Conservation (phyloP, 35 echinoderm and acorn worm species). For the Apostichopus parvimensis region DNA sequence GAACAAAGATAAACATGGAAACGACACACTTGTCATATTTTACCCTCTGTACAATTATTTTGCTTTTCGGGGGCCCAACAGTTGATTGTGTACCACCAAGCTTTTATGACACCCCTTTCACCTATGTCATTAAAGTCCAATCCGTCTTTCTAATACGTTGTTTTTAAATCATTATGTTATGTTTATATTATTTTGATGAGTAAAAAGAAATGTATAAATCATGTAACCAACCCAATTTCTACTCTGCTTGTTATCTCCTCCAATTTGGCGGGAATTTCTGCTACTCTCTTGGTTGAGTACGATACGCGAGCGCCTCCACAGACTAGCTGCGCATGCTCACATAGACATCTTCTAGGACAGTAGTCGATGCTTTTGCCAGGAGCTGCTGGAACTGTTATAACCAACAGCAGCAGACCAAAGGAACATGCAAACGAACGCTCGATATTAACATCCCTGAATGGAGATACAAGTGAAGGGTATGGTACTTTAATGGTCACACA, state of each 20-base stretch:
- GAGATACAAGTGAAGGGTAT: background rate
- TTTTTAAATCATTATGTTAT: background rate
- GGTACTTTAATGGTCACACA: background rate
- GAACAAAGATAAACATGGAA: too few relatives aligned
- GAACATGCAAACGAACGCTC: background rate
- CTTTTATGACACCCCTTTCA: background rate
- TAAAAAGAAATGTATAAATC: background rate
- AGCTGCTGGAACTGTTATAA: background rate
- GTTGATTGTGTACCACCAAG: background rate
- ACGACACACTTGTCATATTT: too few relatives aligned
- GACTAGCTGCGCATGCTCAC: constrained; percentile 14
- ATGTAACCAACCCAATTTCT: constrained; percentile 12
- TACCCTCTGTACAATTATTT: too few relatives aligned
- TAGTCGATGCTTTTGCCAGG: background rate
- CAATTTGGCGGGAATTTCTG: constrained; percentile 1
- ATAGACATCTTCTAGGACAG: constrained; percentile 4
- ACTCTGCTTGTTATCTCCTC: background rate
- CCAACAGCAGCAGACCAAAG: background rate
- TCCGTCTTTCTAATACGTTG: background rate
- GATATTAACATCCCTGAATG: constrained; percentile 6
- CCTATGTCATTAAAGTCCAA: background rate
- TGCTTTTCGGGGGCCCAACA: too few relatives aligned
- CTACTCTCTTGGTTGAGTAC: background rate
- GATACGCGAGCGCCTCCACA: background rate
- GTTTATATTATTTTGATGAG: constrained; percentile 26